These are phyloP conservation scores for Odiellus spinosus DNA, from an alignment of 2,888 invertebrate genomes.

Conservation along the genomic window DNA sequence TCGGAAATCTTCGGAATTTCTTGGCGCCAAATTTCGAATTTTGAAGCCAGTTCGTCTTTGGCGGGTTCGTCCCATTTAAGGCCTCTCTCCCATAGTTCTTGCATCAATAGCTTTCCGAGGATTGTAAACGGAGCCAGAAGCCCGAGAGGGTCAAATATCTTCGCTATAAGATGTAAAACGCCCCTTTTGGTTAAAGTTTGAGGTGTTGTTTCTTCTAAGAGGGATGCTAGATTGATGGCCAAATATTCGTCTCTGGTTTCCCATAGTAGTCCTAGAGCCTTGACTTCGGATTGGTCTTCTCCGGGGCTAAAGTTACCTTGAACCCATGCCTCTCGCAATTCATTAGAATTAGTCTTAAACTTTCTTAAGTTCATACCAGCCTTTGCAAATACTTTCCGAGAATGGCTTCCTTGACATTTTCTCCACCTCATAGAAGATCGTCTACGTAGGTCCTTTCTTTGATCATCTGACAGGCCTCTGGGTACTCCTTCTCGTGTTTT, in stretches of 20 bases:
- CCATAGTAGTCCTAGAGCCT: conserved; percentile 2
- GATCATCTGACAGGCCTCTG: not conserved
- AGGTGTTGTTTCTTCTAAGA: not conserved
- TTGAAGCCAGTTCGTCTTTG: no score
- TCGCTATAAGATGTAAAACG: no score
- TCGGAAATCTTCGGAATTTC: no score
- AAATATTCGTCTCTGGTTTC: not conserved
- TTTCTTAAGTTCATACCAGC: conserved; percentile 1
- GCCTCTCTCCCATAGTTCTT: no score
- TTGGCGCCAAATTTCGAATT: no score
- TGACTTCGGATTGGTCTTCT: not conserved
- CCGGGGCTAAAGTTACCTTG: not conserved
- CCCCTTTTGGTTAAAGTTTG: no score
- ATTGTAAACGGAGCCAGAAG: no score
- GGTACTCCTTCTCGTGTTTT: conserved; percentile 1
- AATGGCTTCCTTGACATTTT: not conserved
- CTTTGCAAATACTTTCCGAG: not conserved
- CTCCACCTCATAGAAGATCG: not conserved
- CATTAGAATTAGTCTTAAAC: conserved; percentile 1
- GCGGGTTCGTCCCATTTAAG: no score
- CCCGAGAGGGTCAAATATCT: no score
- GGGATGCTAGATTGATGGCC: no score
- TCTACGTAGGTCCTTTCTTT: not conserved
- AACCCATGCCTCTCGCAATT: not conserved
- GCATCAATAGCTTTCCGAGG: no score